Evolutionary conservation across 2,888 invertebrate genomes (phyloP).

Genomic region (Ornithoptera alexandrae): DNA sequence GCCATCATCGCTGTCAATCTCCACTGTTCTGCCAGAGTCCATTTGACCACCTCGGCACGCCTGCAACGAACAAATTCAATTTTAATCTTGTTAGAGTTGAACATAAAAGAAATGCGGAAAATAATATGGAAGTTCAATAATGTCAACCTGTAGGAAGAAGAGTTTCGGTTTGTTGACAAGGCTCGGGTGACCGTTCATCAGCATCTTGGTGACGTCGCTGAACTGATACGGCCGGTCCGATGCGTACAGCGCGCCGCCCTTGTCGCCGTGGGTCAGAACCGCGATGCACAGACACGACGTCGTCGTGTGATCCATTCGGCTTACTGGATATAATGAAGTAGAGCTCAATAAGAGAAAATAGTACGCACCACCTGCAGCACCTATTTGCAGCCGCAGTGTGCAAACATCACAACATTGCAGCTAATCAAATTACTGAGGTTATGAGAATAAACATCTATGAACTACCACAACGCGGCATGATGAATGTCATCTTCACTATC

Average conservation of each 20-base stretch:
- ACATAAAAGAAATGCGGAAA: too few relatives aligned
- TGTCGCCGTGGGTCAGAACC: slow-evolving; percentile 58
- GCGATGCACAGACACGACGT: slow-evolving; percentile 58
- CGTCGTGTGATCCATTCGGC: slow-evolving; percentile 45
- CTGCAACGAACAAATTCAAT: slow-evolving; percentile 35
- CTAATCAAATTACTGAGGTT: too few relatives aligned
- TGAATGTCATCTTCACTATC: too few relatives aligned
- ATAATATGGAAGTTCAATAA: too few relatives aligned
- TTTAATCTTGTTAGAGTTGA: too few relatives aligned
- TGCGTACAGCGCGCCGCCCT: slow-evolving; percentile 47
- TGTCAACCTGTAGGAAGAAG: slow-evolving; percentile 53
- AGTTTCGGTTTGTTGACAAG: slow-evolving; percentile 58
- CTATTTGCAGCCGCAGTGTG: too few relatives aligned
- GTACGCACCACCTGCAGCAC: too few relatives aligned
- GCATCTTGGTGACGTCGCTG: slow-evolving; percentile 43
- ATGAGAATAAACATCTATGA: too few relatives aligned
- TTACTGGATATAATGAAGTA: slow-evolving; percentile 41
- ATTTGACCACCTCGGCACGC: slow-evolving; percentile 55
- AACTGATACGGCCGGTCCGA: slow-evolving; percentile 52
- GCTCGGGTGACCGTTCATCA: slow-evolving; percentile 43
- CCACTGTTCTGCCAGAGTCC: slow-evolving; percentile 51
- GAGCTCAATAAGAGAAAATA: neutral
- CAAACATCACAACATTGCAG: too few relatives aligned
- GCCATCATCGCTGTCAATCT: slow-evolving; percentile 44
- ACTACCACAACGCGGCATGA: too few relatives aligned